Conservation (phyloP, 2,113 vertebrate species). For the Perccottus glenii region DNA sequence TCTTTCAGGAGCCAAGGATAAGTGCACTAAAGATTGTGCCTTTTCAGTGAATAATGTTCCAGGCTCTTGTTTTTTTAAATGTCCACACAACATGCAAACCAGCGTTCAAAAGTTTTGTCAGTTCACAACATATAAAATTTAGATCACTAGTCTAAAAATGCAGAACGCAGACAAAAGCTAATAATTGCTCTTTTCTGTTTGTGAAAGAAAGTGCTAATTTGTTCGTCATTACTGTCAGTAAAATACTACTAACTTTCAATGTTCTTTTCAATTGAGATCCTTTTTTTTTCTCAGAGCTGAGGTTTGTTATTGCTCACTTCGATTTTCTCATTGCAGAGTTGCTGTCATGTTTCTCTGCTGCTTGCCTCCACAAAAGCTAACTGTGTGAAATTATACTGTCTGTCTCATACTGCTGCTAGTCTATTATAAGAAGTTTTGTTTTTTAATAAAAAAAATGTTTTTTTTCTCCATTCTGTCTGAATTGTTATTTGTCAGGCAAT, state of each 20-base stretch:
- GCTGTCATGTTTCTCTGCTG: constrained; percentile 51
- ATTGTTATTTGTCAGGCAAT: constrained; percentile 51
- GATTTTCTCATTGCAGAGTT: constrained; percentile 55
- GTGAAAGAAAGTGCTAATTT: constrained; percentile 18
- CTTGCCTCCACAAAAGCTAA: constrained; percentile 63
- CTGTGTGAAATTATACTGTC: constrained; percentile 71
- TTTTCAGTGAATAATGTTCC: neutral
- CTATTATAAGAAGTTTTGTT: constrained; percentile 61
- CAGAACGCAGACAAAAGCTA: constrained; percentile 11
- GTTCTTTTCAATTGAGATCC: constrained; percentile 22
- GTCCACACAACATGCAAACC: neutral
- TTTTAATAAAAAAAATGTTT: constrained; percentile 51
- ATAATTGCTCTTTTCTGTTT: constrained; percentile 12
- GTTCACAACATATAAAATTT: neutral
- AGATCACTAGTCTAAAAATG: neutral
- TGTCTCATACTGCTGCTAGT: constrained; percentile 52
- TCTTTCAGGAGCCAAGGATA: neutral
- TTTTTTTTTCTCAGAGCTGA: constrained; percentile 13
- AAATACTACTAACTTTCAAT: constrained; percentile 25
- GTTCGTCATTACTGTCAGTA: constrained; percentile 20
- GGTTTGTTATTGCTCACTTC: constrained; percentile 46
- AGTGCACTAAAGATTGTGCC: neutral
- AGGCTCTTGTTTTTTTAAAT: neutral
- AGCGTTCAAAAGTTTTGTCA: neutral
- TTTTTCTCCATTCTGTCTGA: constrained; percentile 33